Base-by-base conservation (phyloP, 2,888 invertebrate species). In the Drosophila pegasa region DNA sequence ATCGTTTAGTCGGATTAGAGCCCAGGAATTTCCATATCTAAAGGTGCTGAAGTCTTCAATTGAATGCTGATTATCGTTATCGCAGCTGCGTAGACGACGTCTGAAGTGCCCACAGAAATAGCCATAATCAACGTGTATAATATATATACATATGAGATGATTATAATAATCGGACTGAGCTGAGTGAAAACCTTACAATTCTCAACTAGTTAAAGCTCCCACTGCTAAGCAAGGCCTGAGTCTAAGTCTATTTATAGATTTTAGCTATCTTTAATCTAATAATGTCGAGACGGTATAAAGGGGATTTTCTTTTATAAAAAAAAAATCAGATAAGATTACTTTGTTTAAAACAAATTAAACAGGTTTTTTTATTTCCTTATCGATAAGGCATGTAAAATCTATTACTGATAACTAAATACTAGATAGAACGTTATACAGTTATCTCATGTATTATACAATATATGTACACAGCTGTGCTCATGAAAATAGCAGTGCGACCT, bases 31-130 rank as follows among this genome's bases (percentile, higher is more conserved):
- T 31, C 6, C 22, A 14, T 10, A 9, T 20, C 29, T 40, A 14
- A 20, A 14, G 16, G 27, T 37, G n/a, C 10, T 0, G 0, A 38
- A 29, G 35, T 20, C n/a, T 40, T 3, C 4, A n/a, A 45, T 37
- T 37, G 33, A 31, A 54, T 40, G 40, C 31, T 47, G 59, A 51
- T 56, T 71, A 18, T 2, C 9, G 14, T 16, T 55, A 62, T 68
- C 40, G 3, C 25, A 25, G 25, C 25, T 25, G 25, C 25, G 25
- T 5, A 25, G 25, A 25, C 25, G 3, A 3, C 7, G 18, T 22
- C 22, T 41, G 1, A 58, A 18, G 16, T 60, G 10, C 20, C 10
- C 9, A 25, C 27, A 27, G 27, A 12, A 38, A 10, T 29, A 40
- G n/a, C 6, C 16, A 47, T 16, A n/a, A n/a, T 31, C n/a, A 38